phyloP scores from a whole-genome alignment of 2,888 invertebrate genomes.

The Pammene aurita region DNA sequence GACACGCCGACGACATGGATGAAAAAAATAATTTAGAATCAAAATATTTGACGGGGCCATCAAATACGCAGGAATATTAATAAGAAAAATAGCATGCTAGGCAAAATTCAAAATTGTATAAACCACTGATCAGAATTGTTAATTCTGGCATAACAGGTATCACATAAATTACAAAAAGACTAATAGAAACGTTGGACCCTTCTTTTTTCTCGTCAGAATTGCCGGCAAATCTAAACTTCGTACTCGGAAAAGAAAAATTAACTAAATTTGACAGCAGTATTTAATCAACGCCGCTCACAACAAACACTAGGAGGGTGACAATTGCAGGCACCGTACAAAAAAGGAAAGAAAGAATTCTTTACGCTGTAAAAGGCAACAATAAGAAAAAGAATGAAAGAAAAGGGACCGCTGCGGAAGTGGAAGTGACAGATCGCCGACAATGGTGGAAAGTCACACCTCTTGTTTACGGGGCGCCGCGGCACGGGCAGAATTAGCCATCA shows the following conservation, averaged over 20 bases:
- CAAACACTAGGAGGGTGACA: slow-evolving; percentile 80
- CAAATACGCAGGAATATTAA: slow-evolving; percentile 49
- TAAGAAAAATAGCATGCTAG: slow-evolving; percentile 34
- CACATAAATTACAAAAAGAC: slow-evolving; percentile 23
- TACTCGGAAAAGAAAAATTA: slow-evolving; percentile 65
- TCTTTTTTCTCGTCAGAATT: slow-evolving; percentile 44
- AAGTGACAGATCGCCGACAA: slow-evolving; percentile 81
- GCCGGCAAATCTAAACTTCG: slow-evolving; percentile 49
- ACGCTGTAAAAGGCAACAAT: slow-evolving; percentile 78
- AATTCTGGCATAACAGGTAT: slow-evolving; percentile 35
- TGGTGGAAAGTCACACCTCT: slow-evolving; percentile 82
- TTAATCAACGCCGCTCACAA: slow-evolving; percentile 75
- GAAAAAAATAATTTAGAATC: slow-evolving; percentile 75
- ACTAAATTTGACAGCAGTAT: slow-evolving; percentile 73
- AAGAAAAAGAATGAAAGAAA: slow-evolving; percentile 70
- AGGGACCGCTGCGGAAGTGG: slow-evolving; percentile 74
- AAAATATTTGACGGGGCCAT: slow-evolving; percentile 70
- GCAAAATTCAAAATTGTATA: slow-evolving; percentile 35
- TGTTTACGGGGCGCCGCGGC: slow-evolving; percentile 75
- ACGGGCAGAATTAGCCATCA: slow-evolving; percentile 78
- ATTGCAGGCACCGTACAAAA: slow-evolving; percentile 72
- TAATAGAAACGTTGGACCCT: slow-evolving; percentile 42
- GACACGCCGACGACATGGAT: slow-evolving; percentile 73
- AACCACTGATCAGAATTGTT: slow-evolving; percentile 39
- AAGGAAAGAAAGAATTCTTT: slow-evolving; percentile 76